phyloP scores from a whole-genome alignment of 1,140 invertebrate genomes.

The Drosophila willistoni region DNA sequence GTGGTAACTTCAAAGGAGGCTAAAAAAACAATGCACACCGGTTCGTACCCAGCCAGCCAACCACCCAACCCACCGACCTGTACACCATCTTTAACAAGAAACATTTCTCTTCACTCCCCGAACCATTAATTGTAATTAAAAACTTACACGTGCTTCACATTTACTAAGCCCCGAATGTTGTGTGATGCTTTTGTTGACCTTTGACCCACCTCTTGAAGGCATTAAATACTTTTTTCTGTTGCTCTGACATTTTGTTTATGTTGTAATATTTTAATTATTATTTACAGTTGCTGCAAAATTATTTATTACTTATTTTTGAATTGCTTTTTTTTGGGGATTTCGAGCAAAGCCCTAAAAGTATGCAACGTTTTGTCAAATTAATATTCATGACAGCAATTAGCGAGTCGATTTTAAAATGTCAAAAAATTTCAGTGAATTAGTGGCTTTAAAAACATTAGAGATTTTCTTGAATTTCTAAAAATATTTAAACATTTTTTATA shows the following conservation, averaged over 20 bases:
- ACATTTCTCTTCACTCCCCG: slow-evolving; percentile 8
- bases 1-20: slow-evolving; percentile 57
- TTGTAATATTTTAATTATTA: slow-evolving; percentile 58
- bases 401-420: too few species aligned
- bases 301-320: slow-evolving; percentile 21
- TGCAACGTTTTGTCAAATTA: slow-evolving; percentile 9
- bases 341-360: slow-evolving; percentile 44
- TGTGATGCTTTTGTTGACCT: slow-evolving; percentile 50
- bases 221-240: slow-evolving; percentile 17
- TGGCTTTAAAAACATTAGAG: too few species aligned
- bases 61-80: not conserved
- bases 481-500: too few species aligned
- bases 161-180: slow-evolving; percentile 33
- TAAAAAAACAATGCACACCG: slow-evolving; percentile 43
- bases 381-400: too few species aligned
- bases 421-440: too few species aligned
- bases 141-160: slow-evolving; percentile 74
- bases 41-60: not conserved
- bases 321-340: slow-evolving; percentile 32
- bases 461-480: not conserved
- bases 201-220: slow-evolving; percentile 10
- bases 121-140: slow-evolving; percentile 72
- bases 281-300: slow-evolving; percentile 48
- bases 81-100: not conserved
- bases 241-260: slow-evolving; percentile 36